Percentiles rank a stretch among this genome's conserved stretches.
Conservation (phyloP, 2,113 vertebrate genomes). For the Herpetotheres cachinnans region DNA sequence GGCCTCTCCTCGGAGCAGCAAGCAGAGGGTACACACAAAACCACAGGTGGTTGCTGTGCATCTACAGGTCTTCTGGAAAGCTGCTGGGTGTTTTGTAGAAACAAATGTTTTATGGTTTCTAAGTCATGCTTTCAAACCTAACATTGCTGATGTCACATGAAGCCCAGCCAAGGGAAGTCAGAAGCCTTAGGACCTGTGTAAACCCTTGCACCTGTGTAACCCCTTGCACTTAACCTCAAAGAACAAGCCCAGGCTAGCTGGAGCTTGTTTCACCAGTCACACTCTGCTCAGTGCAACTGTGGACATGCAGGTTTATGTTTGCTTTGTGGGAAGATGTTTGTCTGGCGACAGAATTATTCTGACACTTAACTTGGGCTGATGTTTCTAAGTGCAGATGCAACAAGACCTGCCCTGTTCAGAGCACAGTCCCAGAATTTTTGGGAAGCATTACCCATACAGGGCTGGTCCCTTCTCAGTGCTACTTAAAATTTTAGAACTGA, state of each 20-base stretch:
- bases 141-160: background rate
- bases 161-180: background rate
- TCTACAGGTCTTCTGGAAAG: background rate
- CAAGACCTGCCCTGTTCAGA: background rate
- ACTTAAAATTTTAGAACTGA: background rate
- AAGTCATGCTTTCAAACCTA: background rate
- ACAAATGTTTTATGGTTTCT: background rate
- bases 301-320: background rate
- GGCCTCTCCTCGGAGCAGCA: accelerated
- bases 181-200: accelerated
- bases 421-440: background rate
- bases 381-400: background rate
- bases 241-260: background rate
- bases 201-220: accelerated
- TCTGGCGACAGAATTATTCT: background rate
- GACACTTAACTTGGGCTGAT: background rate
- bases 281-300: accelerated
- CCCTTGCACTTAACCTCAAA: background rate
- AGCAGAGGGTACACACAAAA: background rate
- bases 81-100: background rate
- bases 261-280: background rate
- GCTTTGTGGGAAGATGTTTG: background rate
- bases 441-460: background rate
- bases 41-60: background rate
- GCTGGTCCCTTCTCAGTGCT: background rate